Conservation (phyloP, 2,113 vertebrate genomes). For the Bos taurus region DNA sequence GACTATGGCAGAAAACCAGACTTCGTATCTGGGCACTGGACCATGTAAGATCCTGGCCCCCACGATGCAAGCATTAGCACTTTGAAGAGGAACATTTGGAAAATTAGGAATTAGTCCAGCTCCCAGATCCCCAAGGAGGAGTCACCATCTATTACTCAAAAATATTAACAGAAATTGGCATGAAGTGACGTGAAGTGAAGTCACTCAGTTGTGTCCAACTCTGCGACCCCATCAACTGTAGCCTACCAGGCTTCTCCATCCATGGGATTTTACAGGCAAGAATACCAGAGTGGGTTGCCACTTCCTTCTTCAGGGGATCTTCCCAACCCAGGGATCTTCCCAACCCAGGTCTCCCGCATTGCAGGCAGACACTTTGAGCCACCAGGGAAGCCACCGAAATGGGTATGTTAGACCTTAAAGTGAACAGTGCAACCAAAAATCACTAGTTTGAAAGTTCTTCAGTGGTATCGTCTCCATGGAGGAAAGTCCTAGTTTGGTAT, state of each 20-base stretch:
- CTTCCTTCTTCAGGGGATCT: not conserved
- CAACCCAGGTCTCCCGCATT: not conserved
- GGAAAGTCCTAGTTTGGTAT: slow-evolving; percentile 9
- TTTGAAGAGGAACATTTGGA: slow-evolving; percentile 36
- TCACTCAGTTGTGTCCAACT: not conserved
- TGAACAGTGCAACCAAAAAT: slow-evolving; percentile 4
- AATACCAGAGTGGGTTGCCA: not conserved
- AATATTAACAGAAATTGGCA: not conserved
- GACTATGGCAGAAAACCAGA: not conserved
- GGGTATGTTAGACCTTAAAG: not conserved
- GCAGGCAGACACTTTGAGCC: not conserved
- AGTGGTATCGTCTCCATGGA: not conserved
- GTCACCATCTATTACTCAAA: not conserved
- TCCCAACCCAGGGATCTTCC: not conserved
- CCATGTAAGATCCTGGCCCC: not conserved
- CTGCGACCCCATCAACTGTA: not conserved
- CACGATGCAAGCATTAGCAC: not conserved
- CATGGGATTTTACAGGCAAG: not conserved
- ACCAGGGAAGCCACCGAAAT: not conserved
- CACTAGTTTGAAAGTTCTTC: slow-evolving; percentile 6
- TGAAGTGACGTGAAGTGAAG: not conserved
- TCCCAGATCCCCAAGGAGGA: not conserved
- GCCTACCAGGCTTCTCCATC: not conserved
- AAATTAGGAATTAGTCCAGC: not conserved
- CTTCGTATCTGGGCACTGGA: not conserved